A percentile compares a stretch with the other conserved stretches of the same genome.
Evolutionary conservation across 2,888 invertebrate species (phyloP).

Genomic region (Drosophila sordidula): DNA sequence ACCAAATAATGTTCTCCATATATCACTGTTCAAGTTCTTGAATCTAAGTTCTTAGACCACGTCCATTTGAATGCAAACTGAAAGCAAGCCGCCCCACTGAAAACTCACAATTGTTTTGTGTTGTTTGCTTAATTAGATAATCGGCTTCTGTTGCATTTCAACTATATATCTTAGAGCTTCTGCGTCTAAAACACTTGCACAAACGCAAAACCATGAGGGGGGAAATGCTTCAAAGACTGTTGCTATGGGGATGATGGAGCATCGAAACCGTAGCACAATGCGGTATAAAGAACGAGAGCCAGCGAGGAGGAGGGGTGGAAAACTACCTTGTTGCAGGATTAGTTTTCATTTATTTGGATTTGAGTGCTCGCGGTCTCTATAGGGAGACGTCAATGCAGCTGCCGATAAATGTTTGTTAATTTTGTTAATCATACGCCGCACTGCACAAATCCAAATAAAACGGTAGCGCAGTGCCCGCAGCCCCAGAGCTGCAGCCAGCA

Average conservation of each 20-base stretch:
- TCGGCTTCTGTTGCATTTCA: constrained; percentile 46
- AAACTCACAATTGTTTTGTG: constrained; percentile 35
- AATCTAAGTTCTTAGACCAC: neutral
- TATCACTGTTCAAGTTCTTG: neutral
- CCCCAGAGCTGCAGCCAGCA: constrained; percentile 13
- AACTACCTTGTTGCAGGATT: constrained; percentile 4
- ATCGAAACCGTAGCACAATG: neutral
- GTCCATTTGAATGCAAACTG: constrained; percentile 4
- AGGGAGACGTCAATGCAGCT: constrained; percentile 23
- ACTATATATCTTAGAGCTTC: constrained; percentile 10
- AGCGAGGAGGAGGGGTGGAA: neutral
- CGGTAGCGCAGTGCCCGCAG: neutral
- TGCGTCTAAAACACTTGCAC: constrained; percentile 52
- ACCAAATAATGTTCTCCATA: neutral
- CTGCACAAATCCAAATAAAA: constrained; percentile 49
- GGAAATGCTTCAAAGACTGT: constrained; percentile 33
- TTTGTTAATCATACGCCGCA: constrained; percentile 70
- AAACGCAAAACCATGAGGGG: constrained; percentile 31
- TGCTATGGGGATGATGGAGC: constrained; percentile 24
- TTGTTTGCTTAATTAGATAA: constrained; percentile 53
- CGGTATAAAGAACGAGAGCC: neutral
- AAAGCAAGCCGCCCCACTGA: constrained; percentile 33
- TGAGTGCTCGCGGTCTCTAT: neutral
- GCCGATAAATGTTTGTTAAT: constrained; percentile 56
- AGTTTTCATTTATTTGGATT: constrained; percentile 2